phyloP scores from a whole-genome alignment of 2,797 vertebrate species.

The Acanthopagrus latus region DNA sequence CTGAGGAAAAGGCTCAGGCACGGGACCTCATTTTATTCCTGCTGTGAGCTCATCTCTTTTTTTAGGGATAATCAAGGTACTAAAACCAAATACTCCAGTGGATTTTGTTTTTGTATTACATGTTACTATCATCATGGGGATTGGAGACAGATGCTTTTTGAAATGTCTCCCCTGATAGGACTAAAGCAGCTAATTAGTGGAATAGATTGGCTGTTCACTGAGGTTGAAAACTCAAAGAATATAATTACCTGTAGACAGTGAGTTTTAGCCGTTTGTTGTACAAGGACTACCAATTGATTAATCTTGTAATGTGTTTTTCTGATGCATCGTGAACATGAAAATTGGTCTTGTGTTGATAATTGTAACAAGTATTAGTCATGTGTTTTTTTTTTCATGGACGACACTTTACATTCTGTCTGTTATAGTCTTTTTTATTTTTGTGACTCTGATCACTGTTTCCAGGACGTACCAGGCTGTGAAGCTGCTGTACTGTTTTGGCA shows the following conservation, averaged over 20 bases:
- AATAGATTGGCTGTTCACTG: constrained; percentile 47
- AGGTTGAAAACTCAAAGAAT: constrained; percentile 45
- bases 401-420: background rate
- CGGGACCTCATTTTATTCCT: background rate
- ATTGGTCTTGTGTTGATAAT: background rate
- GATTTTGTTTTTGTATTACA: constrained; percentile 40
- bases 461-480: constrained; percentile 97
- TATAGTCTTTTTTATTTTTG: background rate
- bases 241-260: constrained; percentile 38
- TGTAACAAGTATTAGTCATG: background rate
- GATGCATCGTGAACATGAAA: constrained; percentile 12
- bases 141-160: constrained; percentile 1
- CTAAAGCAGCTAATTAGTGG: constrained; percentile 43
- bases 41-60: background rate
- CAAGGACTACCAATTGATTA: background rate
- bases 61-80: constrained; percentile 1
- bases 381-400: background rate
- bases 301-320: background rate
- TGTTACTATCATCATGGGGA: constrained; percentile 12
- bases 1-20: background rate
- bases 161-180: constrained; percentile 12
- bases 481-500: constrained; percentile 94
- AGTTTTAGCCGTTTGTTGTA: background rate
- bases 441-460: constrained; percentile 27
- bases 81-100: background rate